Base-by-base conservation (phyloP, 1,140 invertebrate genomes). In the Planococcus citri region DNA sequence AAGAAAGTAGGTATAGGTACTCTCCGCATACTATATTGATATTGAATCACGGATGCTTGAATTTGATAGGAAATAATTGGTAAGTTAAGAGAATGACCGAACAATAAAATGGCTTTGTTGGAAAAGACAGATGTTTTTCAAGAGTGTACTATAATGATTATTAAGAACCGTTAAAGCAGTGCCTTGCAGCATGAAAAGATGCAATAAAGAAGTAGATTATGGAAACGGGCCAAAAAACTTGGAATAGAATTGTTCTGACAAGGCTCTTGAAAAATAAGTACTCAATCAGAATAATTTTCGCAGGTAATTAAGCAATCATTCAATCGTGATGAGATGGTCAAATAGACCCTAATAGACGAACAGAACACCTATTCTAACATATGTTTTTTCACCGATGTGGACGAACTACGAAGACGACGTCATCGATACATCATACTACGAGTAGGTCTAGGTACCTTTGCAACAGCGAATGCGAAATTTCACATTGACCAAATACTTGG, bases 81-180 rank as follows among this genome's bases (percentile, higher is more conserved):
- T n/a, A 51, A 51, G 41, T 51, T 51, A 51, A 51, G 41, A 51
- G 41, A 51, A 51, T 51, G 41, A 51, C 41, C 41, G 41, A 51
- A 51, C 41, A 51, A 51, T 51, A 51, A 51, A 51, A 17, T 51
- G 41, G 41, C 41, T 51, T 51, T 51, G 41, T 51, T 51, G n/a
- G 4, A 51, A 20, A 51, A 51, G 41, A 51, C 41, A 51, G 41
- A 51, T 51, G 41, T 51, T 51, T 51, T 51, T 51, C 41, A 51
- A 51, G 41, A 51, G 41, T 33, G 3, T 51, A 51, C 41, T 20
- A 51, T 51, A 51, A 51, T 51, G 41, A 51, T 51, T 51, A 51
- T 51, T 51, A 51, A 51, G 41, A 51, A 51, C 41, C 41, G 41
- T 51, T 51, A 51, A 51, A 51, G 41, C 41, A 51, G 41, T n/a